Conservation (phyloP, 2,113 vertebrate genomes). For the Cyphomyrus plagiostoma region DNA sequence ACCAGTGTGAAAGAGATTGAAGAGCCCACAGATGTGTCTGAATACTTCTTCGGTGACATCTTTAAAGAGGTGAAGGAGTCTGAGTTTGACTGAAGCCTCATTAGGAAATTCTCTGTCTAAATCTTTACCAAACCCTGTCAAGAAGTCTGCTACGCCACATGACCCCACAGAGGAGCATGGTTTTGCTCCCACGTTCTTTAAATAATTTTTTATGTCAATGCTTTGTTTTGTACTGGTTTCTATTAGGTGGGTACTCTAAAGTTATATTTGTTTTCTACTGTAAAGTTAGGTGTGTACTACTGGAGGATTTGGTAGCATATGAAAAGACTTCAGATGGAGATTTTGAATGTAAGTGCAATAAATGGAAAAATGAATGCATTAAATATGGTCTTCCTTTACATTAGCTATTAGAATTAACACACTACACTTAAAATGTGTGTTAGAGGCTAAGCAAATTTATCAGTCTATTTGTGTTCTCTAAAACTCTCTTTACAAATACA, state of each 20-base stretch:
- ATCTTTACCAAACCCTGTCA: not conserved
- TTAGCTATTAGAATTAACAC: not conserved
- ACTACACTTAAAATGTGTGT: not conserved
- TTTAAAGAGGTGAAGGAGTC: constrained; percentile 73
- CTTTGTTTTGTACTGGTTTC: not conserved
- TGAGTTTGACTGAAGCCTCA: constrained; percentile 34
- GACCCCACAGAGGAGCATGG: not conserved
- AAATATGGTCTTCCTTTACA: not conserved
- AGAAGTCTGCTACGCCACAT: not conserved
- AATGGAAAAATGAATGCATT: not conserved
- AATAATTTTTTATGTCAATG: not conserved
- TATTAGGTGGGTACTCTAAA: not conserved
- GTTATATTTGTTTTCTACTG: not conserved
- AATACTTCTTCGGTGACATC: constrained; percentile 74
- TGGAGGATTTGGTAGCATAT: not conserved
- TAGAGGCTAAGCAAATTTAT: too few relatives aligned
- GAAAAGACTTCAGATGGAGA: not conserved
- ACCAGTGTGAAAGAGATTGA: constrained; percentile 41
- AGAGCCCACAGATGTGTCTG: constrained; percentile 59
- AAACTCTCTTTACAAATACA: not conserved
- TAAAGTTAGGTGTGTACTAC: not conserved
- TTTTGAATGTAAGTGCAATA: not conserved
- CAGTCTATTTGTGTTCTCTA: not conserved
- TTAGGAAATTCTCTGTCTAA: not conserved
- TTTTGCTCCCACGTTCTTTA: not conserved